Base-by-base conservation (phyloP, 2,113 vertebrate species). In the Fukomys damarensis region DNA sequence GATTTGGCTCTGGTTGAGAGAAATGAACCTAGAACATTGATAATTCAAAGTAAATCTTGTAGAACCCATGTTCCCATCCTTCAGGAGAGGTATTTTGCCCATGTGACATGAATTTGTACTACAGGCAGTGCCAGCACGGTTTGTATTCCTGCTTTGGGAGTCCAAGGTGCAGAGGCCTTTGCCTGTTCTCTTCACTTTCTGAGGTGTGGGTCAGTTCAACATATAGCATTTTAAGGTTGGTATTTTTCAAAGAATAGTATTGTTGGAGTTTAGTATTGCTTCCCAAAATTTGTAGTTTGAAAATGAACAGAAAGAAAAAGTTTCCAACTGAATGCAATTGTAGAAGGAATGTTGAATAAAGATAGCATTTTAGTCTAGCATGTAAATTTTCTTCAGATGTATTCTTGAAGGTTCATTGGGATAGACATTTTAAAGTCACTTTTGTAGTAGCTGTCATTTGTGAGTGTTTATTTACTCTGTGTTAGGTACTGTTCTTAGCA, bases 241-340 rank as follows among this genome's bases (percentile, higher is more conserved):
- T 28, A 24, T 83, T 93, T 52, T 93, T 95, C 35, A 81, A 56
- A 90, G 43, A 87, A 26, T 88, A 63, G 14, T 89, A 16, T 61
- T 86, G 9, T 81, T 59, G 46, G 56, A 26, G 43, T 91, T 89
- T 95, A 80, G 58, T 22, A 30, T 89, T 94, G 49, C 46, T 87
- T 84, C 41, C 83, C 14, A 92, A 82, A 91, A 79, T 93, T 94
- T 92, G 17, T 19, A 54, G 26, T 83, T 92, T 92, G 61, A 92
- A 95, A 92, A 74, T 86, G 77, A 94, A 19, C 68, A 86, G 17
- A 77, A 91, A 93, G 86, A 58, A 66, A 56, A 96, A 52, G 11
- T 72, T 97, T 86, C 41, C 63, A 58, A 58, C 56, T 58, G 56
- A 58, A 58, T 58, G 56, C 58, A 86, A 1, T 79, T 83, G 22